Evolutionary conservation across 2,797 vertebrate genomes (phyloP), one percentile per base, ranked within the genome.

Genomic region (Etheostoma nigrum): DNA sequence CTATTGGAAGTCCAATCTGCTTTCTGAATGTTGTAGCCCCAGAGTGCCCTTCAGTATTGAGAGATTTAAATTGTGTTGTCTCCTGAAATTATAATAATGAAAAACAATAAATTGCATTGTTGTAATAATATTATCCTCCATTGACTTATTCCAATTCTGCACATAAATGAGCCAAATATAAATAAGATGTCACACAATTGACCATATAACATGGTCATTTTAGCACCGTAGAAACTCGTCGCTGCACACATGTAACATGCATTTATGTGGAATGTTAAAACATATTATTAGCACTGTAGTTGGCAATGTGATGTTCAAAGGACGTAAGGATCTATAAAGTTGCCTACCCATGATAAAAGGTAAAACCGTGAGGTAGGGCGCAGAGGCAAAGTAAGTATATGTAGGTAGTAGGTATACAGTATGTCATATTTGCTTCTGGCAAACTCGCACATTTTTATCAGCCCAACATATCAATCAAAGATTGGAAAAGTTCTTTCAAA

Each of bases 11-110:
- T 66, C 60, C 47, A 33, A 4, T 84, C 66, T 16, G 52, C n/a
- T 72, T 74, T 55, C 47, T 16, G 19, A 21, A 25, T 23, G 23
- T 16, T 45, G 15, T 13, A 14, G 58, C 21, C 47, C 40, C 36
- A 9, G 70, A 75, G 67, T 58, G 48, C 33, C 30, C 40, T 77
- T 68, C 33, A 63, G 44, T 55, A 52, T 16, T 61, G 19, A 67
- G 51, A 36, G 55, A 72, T 51, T 21, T 40, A 18, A 36, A 52
- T 58, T 47, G 47, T 19, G 2, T 63, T 40, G 23, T 33, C 21
- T 62, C 52, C 42, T 52, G 18, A 71, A 54, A 15, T 72, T 47
- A 58, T 19, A 36, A 2, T 10, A 77, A 54, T 42, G 0, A 45
- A 53, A 66, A 48, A 63, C 5, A 45, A 40, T 19, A 18, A 10